Conservation (phyloP, 2,113 vertebrate species). For the Chloebia gouldiae region DNA sequence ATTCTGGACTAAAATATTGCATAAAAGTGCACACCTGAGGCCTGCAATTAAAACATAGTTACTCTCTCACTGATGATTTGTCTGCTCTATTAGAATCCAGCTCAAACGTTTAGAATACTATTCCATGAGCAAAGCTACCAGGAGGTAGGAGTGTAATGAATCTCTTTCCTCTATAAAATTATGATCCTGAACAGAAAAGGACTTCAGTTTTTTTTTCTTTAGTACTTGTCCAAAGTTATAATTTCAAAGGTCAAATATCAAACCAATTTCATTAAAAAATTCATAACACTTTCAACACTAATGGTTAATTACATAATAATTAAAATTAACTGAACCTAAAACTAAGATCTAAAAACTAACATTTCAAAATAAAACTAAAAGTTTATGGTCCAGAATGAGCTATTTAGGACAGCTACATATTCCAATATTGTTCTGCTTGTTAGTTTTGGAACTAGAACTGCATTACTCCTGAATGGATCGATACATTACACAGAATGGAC, state of each 20-base stretch:
- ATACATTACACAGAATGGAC: not conserved
- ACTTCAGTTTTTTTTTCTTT: not conserved
- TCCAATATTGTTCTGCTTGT: not conserved
- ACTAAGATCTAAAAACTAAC: not conserved
- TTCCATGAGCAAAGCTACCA: not conserved
- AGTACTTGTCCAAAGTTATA: not conserved
- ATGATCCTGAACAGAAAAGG: not conserved
- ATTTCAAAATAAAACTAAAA: not conserved
- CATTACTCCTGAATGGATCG: too few species aligned
- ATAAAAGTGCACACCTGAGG: not conserved
- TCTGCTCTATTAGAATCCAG: not conserved
- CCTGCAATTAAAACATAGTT: not conserved
- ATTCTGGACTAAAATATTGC: not conserved
- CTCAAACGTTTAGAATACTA: not conserved
- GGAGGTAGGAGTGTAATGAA: not conserved
- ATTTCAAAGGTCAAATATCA: not conserved
- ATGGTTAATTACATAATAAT: not conserved
- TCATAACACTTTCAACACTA: not conserved
- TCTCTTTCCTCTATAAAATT: not conserved
- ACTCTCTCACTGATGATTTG: not conserved
- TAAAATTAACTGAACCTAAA: not conserved
- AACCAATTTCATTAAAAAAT: not conserved
- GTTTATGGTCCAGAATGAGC: not conserved
- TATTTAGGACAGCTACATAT: not conserved
- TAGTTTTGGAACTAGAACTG: not conserved